Percentiles rank a stretch among this genome's conserved stretches.
These are phyloP conservation scores for Brachypodius melanocephalos DNA, from an alignment of 2,113 vertebrate species.

Conservation along the genomic window DNA sequence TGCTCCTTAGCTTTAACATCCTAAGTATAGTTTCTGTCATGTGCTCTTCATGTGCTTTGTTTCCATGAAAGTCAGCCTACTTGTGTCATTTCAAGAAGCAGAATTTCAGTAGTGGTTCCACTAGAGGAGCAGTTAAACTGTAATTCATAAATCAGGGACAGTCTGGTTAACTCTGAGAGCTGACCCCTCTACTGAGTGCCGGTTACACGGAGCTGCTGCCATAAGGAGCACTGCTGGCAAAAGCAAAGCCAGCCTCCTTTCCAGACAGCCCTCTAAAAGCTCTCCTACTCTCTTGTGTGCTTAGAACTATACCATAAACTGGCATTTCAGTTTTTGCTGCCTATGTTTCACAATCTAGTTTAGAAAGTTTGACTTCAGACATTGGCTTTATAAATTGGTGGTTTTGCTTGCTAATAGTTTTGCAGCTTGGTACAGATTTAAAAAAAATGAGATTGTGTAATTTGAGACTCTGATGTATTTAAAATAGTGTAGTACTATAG, in stretches of 20 bases:
- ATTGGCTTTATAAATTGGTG: neutral
- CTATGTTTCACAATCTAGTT: neutral
- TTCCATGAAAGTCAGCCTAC: neutral
- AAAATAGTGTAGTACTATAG: neutral
- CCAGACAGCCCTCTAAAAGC: neutral
- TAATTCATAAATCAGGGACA: neutral
- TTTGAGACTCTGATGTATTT: neutral
- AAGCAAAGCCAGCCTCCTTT: neutral
- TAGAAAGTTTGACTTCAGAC: neutral
- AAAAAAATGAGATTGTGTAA: neutral
- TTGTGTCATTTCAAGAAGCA: neutral
- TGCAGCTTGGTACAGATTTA: neutral
- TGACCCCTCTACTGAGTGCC: neutral
- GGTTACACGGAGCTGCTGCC: neutral
- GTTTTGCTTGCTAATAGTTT: neutral
- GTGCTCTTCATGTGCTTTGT: neutral
- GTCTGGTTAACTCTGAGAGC: neutral
- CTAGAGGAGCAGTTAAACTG: neutral
- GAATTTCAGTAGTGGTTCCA: neutral
- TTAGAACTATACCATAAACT: neutral
- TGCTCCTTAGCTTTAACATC: neutral
- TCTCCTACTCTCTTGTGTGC: neutral
- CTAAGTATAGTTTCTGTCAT: neutral
- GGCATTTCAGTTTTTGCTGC: neutral
- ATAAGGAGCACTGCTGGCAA: neutral